phyloP scores from a whole-genome alignment of 2,797 vertebrate species.

The Spondyliosoma cantharus region DNA sequence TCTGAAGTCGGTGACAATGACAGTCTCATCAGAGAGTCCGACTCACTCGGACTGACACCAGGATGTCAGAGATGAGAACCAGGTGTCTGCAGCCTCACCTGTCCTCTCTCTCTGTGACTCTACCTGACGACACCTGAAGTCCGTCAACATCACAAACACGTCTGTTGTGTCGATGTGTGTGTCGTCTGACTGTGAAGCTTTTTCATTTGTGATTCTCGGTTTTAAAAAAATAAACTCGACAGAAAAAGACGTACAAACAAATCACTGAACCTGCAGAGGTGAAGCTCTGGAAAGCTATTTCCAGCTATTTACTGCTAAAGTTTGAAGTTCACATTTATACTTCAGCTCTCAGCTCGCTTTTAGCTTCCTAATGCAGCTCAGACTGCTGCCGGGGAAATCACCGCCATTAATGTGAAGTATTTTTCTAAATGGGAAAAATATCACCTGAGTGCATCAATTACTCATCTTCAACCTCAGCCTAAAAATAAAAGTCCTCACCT shows the following conservation, averaged over 20 bases:
- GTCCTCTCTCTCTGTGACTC: no score
- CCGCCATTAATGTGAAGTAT: background rate
- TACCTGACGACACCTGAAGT: no score
- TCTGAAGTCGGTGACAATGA: background rate
- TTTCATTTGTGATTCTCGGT: no score
- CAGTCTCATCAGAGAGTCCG: background rate
- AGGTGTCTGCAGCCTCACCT: background rate
- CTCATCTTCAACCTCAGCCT: background rate
- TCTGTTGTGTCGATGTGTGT: no score
- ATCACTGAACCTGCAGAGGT: background rate
- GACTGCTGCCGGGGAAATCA: background rate
- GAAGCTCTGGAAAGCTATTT: background rate
- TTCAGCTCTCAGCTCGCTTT: background rate
- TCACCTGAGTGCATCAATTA: background rate
- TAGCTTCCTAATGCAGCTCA: background rate
- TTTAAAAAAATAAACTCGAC: no score
- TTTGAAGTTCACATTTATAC: slow-evolving; percentile 15
- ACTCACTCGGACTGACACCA: background rate
- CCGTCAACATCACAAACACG: no score
- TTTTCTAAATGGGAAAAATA: background rate
- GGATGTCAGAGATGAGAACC: background rate
- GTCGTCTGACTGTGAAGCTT: no score
- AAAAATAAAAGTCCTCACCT: background rate
- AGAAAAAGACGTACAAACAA: background rate
- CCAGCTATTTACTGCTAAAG: background rate